Base-by-base conservation (phyloP, 2,888 invertebrate species). In the Sinohyriopsis cumingii region DNA sequence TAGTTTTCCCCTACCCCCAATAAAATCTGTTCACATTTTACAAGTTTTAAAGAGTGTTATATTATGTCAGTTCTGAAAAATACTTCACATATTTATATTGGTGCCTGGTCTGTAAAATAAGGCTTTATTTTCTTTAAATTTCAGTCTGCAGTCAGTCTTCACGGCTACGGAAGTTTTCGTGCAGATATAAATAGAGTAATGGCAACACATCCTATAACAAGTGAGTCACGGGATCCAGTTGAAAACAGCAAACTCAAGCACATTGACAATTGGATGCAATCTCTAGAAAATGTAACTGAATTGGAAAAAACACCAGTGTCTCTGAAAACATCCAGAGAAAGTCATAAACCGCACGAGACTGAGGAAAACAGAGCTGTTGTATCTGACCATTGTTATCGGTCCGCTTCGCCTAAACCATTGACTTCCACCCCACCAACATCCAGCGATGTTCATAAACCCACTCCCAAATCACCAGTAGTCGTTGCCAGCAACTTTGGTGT, bases 331-430 rank as follows among this genome's bases (percentile, higher is more conserved):
- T 59, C 65, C 19, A 71, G 61, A 6, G 57, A 20, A 7, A 25
- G 59, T 18, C 33, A 19, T 63, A 53, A 59, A n/a, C 22, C 12
- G 24, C 54, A 55, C 24, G 15, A 25, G n/a, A 55, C 28, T n/a
- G 55, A 45, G 15, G 45, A 45, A 45, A 76, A 70, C 15, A 63
- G 59, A 59, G 25, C 60, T 53, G 68, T 65, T 54, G 64, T 54
- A 53, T 59, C 60, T 54, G 56, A 56, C 59, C 59, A 68, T 24
- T 56, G 56, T 55, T 71, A 68, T 62, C 66, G 79, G 15, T 75
- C 80, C 5, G 67, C 81, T 0, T 85, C 84, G 53, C 86, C 86
- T 20, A 86, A 85, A 68, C 82, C 83, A 15, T 78, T 87, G 12
- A 83, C 82, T 0, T 82, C 84, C 15, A 84, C 78, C 6, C 87